Conservation (phyloP, 2,797 vertebrate species). For the Gastrophryne carolinensis region DNA sequence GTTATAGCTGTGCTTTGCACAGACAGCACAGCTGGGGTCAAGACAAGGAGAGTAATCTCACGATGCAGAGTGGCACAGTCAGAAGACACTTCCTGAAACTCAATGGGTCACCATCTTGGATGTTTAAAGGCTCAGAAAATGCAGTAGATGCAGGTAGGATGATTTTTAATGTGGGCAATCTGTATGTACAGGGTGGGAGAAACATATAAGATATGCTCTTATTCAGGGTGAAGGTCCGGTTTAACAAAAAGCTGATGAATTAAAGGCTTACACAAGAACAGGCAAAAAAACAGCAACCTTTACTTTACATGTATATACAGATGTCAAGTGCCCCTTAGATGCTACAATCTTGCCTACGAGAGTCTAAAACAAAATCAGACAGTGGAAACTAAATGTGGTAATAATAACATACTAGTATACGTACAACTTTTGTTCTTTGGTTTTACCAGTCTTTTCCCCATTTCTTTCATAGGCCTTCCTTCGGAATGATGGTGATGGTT, state of each 20-base stretch:
- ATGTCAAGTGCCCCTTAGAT: not conserved
- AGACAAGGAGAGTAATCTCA: no score
- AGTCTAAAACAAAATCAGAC: not conserved
- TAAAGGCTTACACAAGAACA: constrained; percentile 19
- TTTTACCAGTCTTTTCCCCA: constrained; percentile 74
- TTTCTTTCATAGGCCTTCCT: constrained; percentile 79
- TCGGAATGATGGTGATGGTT: constrained; percentile 83
- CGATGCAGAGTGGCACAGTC: no score
- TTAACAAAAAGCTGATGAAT: not conserved
- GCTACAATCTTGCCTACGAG: not conserved
- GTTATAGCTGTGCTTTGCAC: no score
- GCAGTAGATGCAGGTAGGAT: no score
- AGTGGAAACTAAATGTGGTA: not conserved
- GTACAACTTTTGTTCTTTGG: constrained; percentile 90
- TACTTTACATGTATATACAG: not conserved
- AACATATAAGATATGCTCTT: no score
- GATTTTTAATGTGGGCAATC: no score
- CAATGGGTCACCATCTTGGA: no score
- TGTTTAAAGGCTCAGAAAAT: no score
- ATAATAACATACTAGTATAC: constrained; percentile 52
- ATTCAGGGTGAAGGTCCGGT: not conserved
- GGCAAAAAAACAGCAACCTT: not conserved
- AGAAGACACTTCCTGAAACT: no score
- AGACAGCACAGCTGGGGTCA: no score
- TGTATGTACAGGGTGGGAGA: no score